Evolutionary conservation across 2,888 invertebrate genomes (phyloP), one percentile per base, ranked within the genome.

Genomic region (Gastracanthus pulcherrimus): DNA sequence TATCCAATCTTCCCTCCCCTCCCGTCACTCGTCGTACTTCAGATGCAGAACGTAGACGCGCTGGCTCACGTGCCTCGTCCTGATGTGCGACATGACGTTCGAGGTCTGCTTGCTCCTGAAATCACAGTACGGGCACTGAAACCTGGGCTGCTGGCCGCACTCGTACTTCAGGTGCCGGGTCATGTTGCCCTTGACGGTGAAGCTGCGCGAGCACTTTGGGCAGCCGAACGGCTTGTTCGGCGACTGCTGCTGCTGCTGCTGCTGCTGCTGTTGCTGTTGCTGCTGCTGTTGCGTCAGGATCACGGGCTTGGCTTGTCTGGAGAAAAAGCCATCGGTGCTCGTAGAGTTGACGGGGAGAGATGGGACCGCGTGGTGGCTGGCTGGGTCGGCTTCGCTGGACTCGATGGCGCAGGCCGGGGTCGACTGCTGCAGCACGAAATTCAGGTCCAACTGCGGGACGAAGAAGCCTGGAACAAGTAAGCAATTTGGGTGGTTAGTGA

Each of bases 111-210:
- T 91, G 80, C 89, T 89, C 45, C 88, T 86, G 38, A 90, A 87
- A 31, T 88, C 86, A 83, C 92, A 92, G 76, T 90, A 90, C 3
- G 92, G 91, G 79, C 92, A 92, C 82, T 87, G 87, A 81, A 90
- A 91, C 60, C 87, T 85, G 1, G 90, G 90, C 34, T 87, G 85
- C 69, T 90, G 87, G 4, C 91, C 90, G 67, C 92, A 92, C 81
- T 92, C 92, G 84, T 88, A 90, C 81, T 87, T 89, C 3, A 88
- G 82, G 69, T 92, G 92, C 66, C 90, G 87, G 76, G 89, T 89
- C 86, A 92, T 87, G 85, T 89, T 90, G 48, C 90, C 89, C 71
- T 90, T 90, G 1, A 88, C 86, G 45, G 87, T 90, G 85, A 92
- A 92, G 16, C 86, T 83, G 4, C 89, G 87, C 38, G 88, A 88